Percentiles rank a stretch among this genome's conserved stretches.
Evolutionary conservation across 1,140 invertebrate species (phyloP).

Genomic region (Megalonaias nervosa): DNA sequence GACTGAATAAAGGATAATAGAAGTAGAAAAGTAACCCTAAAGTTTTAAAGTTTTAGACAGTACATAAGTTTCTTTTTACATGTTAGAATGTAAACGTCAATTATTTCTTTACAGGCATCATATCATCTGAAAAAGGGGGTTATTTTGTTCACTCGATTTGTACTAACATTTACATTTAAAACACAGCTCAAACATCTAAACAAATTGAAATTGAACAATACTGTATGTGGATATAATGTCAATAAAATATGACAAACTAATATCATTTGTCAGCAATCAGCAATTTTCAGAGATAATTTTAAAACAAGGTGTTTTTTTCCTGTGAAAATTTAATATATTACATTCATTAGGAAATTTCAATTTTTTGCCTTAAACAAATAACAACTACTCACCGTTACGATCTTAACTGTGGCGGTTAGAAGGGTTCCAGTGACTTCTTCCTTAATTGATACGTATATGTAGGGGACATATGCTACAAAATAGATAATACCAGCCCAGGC

Average conservation of each 20-base stretch:
- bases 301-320: neutral
- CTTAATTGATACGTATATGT: slow-evolving; percentile 76
- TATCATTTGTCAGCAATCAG: too few species aligned
- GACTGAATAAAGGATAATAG: slow-evolving; percentile 67
- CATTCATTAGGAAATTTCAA: neutral
- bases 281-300: neutral
- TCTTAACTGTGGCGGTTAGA: slow-evolving; percentile 67
- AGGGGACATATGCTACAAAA: slow-evolving; percentile 84
- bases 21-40: neutral
- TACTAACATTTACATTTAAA: neutral
- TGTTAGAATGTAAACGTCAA: neutral
- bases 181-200: neutral
- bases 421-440: slow-evolving; percentile 71
- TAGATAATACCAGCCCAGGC: slow-evolving; percentile 80
- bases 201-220: neutral
- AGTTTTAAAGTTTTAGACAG: neutral
- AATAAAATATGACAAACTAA: too few species aligned
- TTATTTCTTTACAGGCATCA: neutral
- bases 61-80: neutral
- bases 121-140: neutral
- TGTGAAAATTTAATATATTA: neutral
- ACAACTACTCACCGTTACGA: slow-evolving; percentile 65
- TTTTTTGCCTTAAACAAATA: neutral
- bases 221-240: too few species aligned
- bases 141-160: neutral